Percentiles rank a stretch among this genome's conserved stretches.
Evolutionary conservation across 2,113 vertebrate species (phyloP).

Genomic region (Hippocampus guttulatus): DNA sequence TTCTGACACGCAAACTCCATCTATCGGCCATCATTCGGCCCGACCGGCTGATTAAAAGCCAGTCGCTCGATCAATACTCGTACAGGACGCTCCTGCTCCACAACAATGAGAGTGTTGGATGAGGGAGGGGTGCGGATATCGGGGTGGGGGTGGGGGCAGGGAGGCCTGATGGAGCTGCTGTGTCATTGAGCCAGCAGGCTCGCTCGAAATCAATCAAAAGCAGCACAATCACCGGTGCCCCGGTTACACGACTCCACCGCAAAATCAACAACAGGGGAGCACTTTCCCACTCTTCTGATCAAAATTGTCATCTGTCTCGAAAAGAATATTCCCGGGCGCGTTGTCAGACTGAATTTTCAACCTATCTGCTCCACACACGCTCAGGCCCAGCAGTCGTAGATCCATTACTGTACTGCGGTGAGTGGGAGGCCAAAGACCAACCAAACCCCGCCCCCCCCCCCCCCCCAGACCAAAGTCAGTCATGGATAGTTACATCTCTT

Average conservation of each 20-base stretch:
- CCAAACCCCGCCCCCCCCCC: conserved; percentile 4
- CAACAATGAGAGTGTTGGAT: neutral
- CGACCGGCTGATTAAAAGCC: neutral
- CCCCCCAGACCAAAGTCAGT: conserved; percentile 11
- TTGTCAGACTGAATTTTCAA: neutral
- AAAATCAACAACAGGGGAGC: too few species aligned
- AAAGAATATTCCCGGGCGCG: too few species aligned
- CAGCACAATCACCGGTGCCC: neutral
- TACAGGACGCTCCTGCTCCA: too few species aligned
- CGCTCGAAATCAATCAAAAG: neutral
- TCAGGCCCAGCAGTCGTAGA: neutral
- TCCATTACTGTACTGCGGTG: conserved; percentile 11
- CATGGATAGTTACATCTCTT: conserved; percentile 7
- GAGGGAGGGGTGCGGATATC: neutral
- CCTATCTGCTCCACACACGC: neutral
- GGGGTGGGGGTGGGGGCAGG: neutral
- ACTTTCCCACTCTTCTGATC: neutral
- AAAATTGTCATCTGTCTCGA: too few species aligned
- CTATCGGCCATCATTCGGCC: neutral
- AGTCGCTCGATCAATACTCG: neutral
- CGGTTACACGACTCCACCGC: neutral
- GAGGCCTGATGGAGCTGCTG: neutral
- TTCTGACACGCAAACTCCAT: neutral
- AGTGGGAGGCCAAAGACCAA: conserved; percentile 1
- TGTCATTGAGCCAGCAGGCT: neutral